These are phyloP conservation scores for Aplysina aerophoba DNA, from an alignment of 37 sponge, comb jelly and placozoan species.

Conservation along the genomic window DNA sequence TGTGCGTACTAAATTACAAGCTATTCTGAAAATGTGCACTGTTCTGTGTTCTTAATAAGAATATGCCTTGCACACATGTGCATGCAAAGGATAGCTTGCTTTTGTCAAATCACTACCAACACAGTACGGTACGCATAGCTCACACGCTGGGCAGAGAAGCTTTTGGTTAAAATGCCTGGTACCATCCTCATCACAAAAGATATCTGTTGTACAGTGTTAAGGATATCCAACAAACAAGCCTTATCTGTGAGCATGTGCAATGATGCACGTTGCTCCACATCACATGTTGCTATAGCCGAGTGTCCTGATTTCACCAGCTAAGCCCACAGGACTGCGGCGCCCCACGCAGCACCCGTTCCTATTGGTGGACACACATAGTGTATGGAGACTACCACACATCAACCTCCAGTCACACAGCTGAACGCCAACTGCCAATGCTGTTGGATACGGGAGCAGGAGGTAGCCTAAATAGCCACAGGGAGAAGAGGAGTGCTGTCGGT, in stretches of 20 bases:
- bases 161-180: conserved; percentile 79
- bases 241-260: no score
- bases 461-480: conserved; percentile 40
- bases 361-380: neutral
- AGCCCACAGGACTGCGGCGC: no score
- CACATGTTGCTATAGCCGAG: no score
- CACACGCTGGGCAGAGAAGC: conserved; percentile 83
- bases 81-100: conserved; percentile 5
- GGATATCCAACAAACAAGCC: neutral
- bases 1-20: no score
- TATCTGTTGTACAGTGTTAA: conserved; percentile 43
- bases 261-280: no score
- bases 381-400: neutral
- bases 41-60: no score
- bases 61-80: neutral
- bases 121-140: no score
- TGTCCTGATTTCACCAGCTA: no score
- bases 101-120: no score
- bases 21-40: no score
- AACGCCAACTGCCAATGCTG: neutral
- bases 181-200: conserved; percentile 96
- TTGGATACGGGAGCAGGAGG: conserved; percentile 90
- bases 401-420: neutral
- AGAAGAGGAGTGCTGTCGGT: no score
- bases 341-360: no score